These are phyloP conservation scores for Sitophilus oryzae DNA, from an alignment of 1,140 invertebrate species.

Conservation along the genomic window DNA sequence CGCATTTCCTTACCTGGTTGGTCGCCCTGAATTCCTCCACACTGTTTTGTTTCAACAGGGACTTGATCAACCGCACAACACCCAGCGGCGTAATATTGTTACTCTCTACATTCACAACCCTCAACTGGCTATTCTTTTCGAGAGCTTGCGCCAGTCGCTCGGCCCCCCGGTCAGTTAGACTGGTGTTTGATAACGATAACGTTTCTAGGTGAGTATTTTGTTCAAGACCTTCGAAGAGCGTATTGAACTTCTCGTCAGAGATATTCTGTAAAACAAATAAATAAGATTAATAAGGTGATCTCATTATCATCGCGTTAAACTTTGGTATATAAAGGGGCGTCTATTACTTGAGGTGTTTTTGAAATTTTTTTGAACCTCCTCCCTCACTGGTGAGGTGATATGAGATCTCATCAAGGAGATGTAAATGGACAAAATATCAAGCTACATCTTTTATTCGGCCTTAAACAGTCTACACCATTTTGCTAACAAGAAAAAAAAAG, in stretches of 20 bases:
- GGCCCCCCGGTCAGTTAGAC: constrained; percentile 82
- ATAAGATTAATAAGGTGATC: too few relatives aligned
- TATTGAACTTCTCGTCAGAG: constrained; percentile 90
- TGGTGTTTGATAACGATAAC: constrained; percentile 88
- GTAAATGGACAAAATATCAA: too few relatives aligned
- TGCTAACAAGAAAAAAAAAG: too few relatives aligned
- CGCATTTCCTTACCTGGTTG: constrained; percentile 72
- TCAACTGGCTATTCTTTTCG: constrained; percentile 78
- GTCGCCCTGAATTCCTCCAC: constrained; percentile 91
- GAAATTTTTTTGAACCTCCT: too few relatives aligned
- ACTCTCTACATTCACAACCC: constrained; percentile 91
- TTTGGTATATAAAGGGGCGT: too few relatives aligned
- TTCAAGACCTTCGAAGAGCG: constrained; percentile 81
- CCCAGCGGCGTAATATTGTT: constrained; percentile 87
- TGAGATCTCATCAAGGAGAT: too few relatives aligned
- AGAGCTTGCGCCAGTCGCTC: constrained; percentile 78
- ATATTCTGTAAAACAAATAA: constrained; percentile 75
- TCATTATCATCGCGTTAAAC: too few relatives aligned
- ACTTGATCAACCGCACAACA: constrained; percentile 78
- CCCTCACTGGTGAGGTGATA: too few relatives aligned
- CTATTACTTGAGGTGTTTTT: too few relatives aligned
- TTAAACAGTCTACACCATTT: too few relatives aligned
- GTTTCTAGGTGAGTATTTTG: constrained; percentile 88
- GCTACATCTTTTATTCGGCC: too few relatives aligned
- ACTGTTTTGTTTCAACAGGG: constrained; percentile 77